Evolutionary conservation across 2,797 vertebrate genomes (phyloP).

Genomic region (Champsocephalus gunnari): DNA sequence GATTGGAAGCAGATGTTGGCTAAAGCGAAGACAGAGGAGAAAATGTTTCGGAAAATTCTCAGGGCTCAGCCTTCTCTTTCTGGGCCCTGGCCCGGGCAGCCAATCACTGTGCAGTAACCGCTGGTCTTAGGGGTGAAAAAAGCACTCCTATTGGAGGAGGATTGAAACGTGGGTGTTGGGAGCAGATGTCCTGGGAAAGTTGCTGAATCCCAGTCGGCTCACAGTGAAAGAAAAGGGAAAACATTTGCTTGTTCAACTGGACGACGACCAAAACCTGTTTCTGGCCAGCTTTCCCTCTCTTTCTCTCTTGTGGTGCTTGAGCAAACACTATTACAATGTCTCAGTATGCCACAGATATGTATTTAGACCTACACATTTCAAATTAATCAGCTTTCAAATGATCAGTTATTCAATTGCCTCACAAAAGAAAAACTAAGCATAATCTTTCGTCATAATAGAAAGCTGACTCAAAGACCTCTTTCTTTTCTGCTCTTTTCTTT

Average conservation of each 20-base stretch:
- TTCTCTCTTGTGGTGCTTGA: constrained; percentile 46
- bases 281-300: constrained; percentile 72
- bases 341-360: constrained; percentile 38
- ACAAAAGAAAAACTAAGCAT: constrained; percentile 27
- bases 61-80: constrained; percentile 84
- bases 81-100: constrained; percentile 80
- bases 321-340: constrained; percentile 59
- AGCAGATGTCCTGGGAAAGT: constrained; percentile 92
- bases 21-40: constrained; percentile 78
- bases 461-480: constrained; percentile 19
- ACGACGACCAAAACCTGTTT: constrained; percentile 83
- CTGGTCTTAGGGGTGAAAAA: constrained; percentile 68
- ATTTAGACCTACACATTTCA: constrained; percentile 44
- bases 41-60: constrained; percentile 88
- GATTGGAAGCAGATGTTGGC: constrained; percentile 91
- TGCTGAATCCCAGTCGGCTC: constrained; percentile 84
- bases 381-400: constrained; percentile 24
- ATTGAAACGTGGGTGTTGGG: constrained; percentile 82
- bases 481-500: constrained; percentile 32
- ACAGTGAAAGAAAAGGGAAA: constrained; percentile 84
- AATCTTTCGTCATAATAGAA: constrained; percentile 34
- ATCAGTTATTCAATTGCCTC: constrained; percentile 8
- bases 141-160: constrained; percentile 74
- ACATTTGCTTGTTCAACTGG: constrained; percentile 85
- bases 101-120: constrained; percentile 72